These are phyloP conservation scores for Phrynocephalus vlangalii DNA, from an alignment of 2,797 vertebrate species.

Conservation along the genomic window DNA sequence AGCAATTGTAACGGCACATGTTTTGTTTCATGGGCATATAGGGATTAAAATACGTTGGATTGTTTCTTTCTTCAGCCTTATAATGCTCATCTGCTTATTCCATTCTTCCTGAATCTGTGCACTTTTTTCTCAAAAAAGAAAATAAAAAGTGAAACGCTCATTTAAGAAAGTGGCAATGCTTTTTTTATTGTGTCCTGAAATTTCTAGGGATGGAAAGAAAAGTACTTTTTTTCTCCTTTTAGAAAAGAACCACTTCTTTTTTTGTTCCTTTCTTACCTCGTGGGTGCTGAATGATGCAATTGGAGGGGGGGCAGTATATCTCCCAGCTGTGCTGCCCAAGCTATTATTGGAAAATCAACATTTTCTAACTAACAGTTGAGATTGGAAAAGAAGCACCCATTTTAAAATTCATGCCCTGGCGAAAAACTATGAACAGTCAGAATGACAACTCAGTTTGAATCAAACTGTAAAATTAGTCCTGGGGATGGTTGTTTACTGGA, in stretches of 20 bases:
- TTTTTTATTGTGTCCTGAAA: background rate
- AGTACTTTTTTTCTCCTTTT: background rate
- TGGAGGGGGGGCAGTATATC: background rate
- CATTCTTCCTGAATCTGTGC: too few relatives aligned
- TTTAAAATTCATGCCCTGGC: background rate
- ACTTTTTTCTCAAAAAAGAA: too few relatives aligned
- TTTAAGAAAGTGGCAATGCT: background rate
- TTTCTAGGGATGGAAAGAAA: background rate
- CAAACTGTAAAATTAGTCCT: background rate
- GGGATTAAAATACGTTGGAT: too few relatives aligned
- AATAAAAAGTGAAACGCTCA: background rate
- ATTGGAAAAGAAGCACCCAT: background rate
- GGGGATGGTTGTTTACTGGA: background rate
- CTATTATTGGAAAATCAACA: background rate
- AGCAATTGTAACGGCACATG: too few relatives aligned
- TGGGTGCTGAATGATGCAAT: background rate
- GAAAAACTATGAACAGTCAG: background rate
- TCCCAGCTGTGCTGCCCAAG: background rate
- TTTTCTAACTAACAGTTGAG: constrained; percentile 11
- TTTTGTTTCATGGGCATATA: too few relatives aligned
- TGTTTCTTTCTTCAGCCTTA: too few relatives aligned
- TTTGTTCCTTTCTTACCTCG: background rate
- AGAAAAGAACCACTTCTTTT: background rate
- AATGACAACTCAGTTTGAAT: constrained; percentile 6
- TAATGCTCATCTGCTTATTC: too few relatives aligned